These are phyloP conservation scores for Clarias batrachus DNA, from an alignment of 2,113 vertebrate genomes.

Conservation along the genomic window DNA sequence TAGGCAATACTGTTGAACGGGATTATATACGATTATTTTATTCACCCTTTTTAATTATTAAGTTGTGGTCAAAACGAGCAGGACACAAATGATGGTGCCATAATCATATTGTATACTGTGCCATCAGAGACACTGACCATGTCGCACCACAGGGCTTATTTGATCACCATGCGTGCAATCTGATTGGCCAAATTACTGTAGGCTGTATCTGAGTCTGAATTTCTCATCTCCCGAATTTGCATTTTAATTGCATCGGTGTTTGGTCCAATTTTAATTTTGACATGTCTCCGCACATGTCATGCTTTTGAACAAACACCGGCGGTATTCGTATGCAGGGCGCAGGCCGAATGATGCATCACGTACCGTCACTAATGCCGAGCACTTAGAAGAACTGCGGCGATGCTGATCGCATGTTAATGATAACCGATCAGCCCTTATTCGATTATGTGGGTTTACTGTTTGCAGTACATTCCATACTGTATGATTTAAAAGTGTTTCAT, in stretches of 20 bases:
- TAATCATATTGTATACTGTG: slow-evolving; percentile 3
- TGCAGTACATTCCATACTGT: background rate
- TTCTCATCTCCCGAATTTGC: slow-evolving; percentile 70
- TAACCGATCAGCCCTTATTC: slow-evolving; percentile 41
- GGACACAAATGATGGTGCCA: slow-evolving; percentile 16
- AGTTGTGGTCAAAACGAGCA: slow-evolving; percentile 23
- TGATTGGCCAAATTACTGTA: slow-evolving; percentile 46
- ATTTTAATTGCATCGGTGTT: slow-evolving; percentile 80
- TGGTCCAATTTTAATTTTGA: slow-evolving; percentile 75
- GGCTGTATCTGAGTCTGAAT: slow-evolving; percentile 68
- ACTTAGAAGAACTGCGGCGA: slow-evolving; percentile 27
- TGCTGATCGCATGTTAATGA: slow-evolving; percentile 42
- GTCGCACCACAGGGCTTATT: slow-evolving; percentile 27
- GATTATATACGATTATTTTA: background rate
- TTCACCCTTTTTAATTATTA: slow-evolving; percentile 19
- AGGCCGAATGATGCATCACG: slow-evolving; percentile 43
- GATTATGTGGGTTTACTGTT: slow-evolving; percentile 16
- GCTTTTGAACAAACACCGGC: slow-evolving; percentile 68
- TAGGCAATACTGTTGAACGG: background rate
- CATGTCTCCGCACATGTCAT: slow-evolving; percentile 71
- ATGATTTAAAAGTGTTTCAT: slow-evolving; percentile 6
- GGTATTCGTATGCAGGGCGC: slow-evolving; percentile 40
- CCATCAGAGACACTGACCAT: background rate
- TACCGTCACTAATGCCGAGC: slow-evolving; percentile 46
- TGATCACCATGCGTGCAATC: slow-evolving; percentile 35